Evolutionary conservation across 2,113 vertebrate genomes (phyloP).

Genomic region (Dicrurus megarhynchus): DNA sequence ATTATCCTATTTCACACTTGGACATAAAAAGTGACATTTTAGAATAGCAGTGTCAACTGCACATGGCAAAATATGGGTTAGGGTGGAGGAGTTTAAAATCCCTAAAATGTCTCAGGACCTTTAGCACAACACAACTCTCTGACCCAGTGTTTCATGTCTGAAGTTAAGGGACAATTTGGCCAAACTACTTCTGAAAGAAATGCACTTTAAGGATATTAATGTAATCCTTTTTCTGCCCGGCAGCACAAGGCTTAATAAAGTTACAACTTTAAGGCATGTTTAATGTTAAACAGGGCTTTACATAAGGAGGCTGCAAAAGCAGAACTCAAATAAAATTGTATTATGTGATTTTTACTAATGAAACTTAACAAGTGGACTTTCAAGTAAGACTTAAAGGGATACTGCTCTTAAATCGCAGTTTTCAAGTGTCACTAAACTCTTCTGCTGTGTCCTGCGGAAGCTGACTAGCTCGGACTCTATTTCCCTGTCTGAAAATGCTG

Average conservation of each 20-base stretch:
- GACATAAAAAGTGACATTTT: background rate
- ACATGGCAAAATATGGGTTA: background rate
- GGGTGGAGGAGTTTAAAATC: background rate
- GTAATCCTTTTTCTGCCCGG: background rate
- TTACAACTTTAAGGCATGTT: conserved; percentile 2
- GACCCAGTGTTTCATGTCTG: background rate
- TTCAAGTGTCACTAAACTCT: background rate
- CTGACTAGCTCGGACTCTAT: background rate
- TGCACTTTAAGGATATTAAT: background rate
- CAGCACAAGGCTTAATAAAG: background rate
- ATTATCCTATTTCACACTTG: background rate
- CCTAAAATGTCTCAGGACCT: background rate
- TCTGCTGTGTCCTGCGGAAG: background rate
- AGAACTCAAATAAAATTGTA: background rate
- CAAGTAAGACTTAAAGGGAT: background rate
- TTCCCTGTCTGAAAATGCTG: background rate
- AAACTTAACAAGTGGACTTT: background rate
- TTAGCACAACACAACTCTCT: background rate
- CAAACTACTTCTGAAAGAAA: background rate
- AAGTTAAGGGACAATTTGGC: background rate
- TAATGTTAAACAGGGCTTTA: background rate
- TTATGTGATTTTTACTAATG: background rate
- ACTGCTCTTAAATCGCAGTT: background rate
- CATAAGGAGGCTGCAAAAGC: background rate
- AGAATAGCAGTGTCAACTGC: background rate